Conservation (phyloP, 1,140 invertebrate genomes). For the Trichonephila clavata region DNA sequence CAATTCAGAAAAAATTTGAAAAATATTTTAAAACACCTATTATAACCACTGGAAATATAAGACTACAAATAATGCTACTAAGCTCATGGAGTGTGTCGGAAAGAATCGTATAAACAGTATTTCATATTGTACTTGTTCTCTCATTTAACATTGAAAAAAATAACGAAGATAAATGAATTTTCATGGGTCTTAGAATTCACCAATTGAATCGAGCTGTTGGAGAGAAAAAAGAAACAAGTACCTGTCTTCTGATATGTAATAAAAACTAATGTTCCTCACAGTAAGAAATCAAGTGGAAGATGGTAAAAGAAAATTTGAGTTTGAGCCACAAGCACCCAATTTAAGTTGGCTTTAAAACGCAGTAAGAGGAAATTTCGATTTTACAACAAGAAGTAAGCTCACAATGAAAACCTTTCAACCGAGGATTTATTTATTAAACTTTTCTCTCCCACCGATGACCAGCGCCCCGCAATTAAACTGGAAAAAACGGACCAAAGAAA, state of each 20-base stretch:
- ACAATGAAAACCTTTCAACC: conserved; percentile 61
- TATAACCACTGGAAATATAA: too few relatives aligned
- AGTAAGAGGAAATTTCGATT: conserved; percentile 55
- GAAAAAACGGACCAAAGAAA: conserved; percentile 61
- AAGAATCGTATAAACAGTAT: too few relatives aligned
- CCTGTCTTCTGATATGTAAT: background rate
- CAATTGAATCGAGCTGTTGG: background rate
- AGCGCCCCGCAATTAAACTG: conserved; percentile 53
- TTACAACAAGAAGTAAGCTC: conserved; percentile 32
- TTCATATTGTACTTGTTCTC: too few relatives aligned
- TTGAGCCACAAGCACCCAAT: background rate
- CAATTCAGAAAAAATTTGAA: too few relatives aligned
- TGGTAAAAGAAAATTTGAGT: conserved; percentile 23
- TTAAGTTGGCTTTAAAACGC: conserved; percentile 65
- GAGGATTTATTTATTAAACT: conserved; percentile 65
- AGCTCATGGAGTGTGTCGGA: too few relatives aligned
- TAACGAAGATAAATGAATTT: background rate
- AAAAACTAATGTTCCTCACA: conserved; percentile 61
- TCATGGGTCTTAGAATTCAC: background rate
- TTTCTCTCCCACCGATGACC: conserved; percentile 19
- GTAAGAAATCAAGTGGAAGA: background rate
- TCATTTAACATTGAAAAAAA: background rate
- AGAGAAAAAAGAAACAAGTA: background rate
- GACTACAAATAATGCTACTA: too few relatives aligned
- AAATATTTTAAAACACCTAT: too few relatives aligned